Conservation (phyloP, 2,888 invertebrate genomes). For the Odiellus spinosus region DNA sequence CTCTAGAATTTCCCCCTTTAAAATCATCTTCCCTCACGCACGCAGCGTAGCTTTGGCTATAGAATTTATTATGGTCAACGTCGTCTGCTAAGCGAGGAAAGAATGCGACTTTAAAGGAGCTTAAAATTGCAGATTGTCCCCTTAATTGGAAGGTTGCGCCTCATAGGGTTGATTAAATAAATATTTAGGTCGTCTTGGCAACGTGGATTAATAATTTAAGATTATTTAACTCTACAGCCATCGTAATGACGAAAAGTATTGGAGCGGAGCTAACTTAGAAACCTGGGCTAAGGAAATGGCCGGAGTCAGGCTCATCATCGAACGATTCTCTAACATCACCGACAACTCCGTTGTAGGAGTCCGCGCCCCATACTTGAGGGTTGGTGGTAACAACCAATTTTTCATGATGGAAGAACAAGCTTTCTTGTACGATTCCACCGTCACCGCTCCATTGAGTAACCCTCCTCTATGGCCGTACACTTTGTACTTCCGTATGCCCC, state of each 20-base stretch:
- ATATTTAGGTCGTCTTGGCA: no score
- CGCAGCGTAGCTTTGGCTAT: no score
- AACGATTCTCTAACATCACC: slow-evolving; percentile 70
- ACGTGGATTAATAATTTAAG: no score
- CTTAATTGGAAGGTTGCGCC: no score
- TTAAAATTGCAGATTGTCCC: no score
- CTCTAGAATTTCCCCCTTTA: no score
- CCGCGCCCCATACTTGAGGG: slow-evolving; percentile 71
- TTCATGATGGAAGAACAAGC: slow-evolving; percentile 94
- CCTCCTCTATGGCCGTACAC: slow-evolving; percentile 97
- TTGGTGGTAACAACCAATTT: slow-evolving; percentile 87
- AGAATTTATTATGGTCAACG: no score
- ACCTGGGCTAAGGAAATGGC: slow-evolving; percentile 93
- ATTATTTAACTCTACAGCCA: no score
- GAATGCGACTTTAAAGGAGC: no score
- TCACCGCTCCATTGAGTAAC: slow-evolving; percentile 70
- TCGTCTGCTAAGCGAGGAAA: no score
- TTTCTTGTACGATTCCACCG: slow-evolving; percentile 86
- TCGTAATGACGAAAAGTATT: slow-evolving; percentile 79
- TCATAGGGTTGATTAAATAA: no score
- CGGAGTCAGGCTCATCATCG: slow-evolving; percentile 58
- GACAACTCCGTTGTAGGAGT: slow-evolving; percentile 78
- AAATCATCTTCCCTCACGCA: no score
- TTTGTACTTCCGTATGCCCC: slow-evolving; percentile 87
- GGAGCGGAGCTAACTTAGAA: slow-evolving; percentile 70